Evolutionary conservation across 2,797 vertebrate genomes (phyloP), one percentile per base, ranked within the genome.

Genomic region (Anisognathus igniventris): DNA sequence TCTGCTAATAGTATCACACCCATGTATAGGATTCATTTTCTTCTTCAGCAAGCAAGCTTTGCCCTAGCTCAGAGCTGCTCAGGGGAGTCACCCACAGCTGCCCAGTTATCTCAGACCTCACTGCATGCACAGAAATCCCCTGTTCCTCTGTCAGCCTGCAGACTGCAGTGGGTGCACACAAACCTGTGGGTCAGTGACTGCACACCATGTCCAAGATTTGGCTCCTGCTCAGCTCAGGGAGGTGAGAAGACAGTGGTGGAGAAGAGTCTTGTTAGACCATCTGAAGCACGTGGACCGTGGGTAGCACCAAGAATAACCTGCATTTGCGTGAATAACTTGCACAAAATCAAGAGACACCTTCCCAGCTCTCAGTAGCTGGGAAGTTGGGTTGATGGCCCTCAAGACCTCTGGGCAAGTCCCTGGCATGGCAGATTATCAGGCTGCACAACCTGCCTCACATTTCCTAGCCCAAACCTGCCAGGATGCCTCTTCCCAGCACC

Each of bases 181-280:
- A 60, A 74, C 12, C 44, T 70, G 25, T 1, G 4, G 50, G 35
- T 61, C 74, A 84, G 2, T 6, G 2, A 37, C 3, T 45, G 24
- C 58, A 71, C 0, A 1, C 51, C 37, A 39, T 0, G 0, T 4
- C 31, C 2, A 6, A 50, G 24, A 66, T 61, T 14, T 76, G 70
- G 31, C 73, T 84, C 65, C 35, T 58, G 25, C 27, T 35, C 56
- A 68, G 65, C 48, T 61, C 47, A 56, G 33, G 28, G 21, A 48
- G 15, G 18, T 2, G 11, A 73, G 30, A 60, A 44, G 35, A 45
- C 3, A 7, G 4, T 7, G 20, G 12, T 64, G 40, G 5, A 60
- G 8, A 51, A 53, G 9, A 87, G 33, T 22, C 15, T 65, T 35
- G 5, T 53, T 33, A 54, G 31, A 70, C 14, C 65, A 31, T 2